phyloP scores from a whole-genome alignment of 2,113 vertebrate species.

The Engystomops pustulosus region DNA sequence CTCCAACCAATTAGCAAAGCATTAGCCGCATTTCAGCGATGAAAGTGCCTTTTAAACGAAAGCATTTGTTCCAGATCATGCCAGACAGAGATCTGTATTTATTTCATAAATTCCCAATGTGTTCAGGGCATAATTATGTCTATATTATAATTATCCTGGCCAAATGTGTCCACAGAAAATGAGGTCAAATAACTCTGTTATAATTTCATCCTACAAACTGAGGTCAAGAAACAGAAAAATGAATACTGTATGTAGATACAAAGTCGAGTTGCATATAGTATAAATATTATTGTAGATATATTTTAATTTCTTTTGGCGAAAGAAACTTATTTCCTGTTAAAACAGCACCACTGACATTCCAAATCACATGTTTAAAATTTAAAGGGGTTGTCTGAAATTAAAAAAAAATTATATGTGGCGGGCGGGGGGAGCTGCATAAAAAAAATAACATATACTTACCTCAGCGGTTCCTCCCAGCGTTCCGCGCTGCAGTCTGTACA shows the following conservation, averaged over 20 bases:
- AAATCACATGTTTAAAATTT: too few relatives aligned
- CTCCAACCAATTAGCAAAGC: constrained; percentile 10
- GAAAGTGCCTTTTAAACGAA: constrained; percentile 37
- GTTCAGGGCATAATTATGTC: constrained; percentile 10
- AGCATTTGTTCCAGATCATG: constrained; percentile 27
- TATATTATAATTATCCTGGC: constrained; percentile 26
- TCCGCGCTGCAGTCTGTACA: too few relatives aligned
- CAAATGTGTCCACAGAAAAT: constrained; percentile 35
- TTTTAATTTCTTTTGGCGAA: too few relatives aligned
- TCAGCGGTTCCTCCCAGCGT: too few relatives aligned
- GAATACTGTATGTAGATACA: not conserved
- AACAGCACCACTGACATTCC: too few relatives aligned
- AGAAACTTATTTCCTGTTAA: too few relatives aligned
- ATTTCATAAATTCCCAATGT: constrained; percentile 11
- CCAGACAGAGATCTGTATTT: constrained; percentile 26
- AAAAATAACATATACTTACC: too few relatives aligned
- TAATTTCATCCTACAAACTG: constrained; percentile 9
- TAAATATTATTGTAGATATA: too few relatives aligned
- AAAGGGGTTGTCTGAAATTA: too few relatives aligned
- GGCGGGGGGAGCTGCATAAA: too few relatives aligned
- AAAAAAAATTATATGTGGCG: too few relatives aligned
- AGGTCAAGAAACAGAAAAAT: constrained; percentile 24
- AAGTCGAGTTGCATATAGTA: too few relatives aligned
- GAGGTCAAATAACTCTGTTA: constrained; percentile 15
- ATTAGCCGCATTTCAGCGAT: constrained; percentile 11